Evolutionary conservation across 2,797 vertebrate species (phyloP).

Genomic region (Protosalanx chinensis): DNA sequence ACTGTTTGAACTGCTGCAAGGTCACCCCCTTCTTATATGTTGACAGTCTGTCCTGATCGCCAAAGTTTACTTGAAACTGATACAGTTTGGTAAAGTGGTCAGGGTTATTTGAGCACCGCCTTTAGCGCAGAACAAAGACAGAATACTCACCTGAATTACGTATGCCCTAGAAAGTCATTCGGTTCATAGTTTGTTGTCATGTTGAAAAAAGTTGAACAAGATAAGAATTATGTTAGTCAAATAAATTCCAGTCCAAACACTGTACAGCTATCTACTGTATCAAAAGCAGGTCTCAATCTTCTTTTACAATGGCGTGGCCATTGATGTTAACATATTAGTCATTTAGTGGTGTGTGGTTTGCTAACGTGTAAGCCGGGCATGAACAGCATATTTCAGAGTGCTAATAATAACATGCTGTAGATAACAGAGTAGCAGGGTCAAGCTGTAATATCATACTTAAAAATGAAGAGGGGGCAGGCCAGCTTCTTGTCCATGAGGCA

Average conservation of each 20-base stretch:
- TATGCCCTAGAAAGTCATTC: too few relatives aligned
- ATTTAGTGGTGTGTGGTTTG: not conserved
- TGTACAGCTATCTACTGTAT: too few relatives aligned
- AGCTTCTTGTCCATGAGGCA: conserved; percentile 34
- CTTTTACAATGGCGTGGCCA: not conserved
- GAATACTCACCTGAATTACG: conserved; percentile 11
- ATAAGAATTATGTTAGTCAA: too few relatives aligned
- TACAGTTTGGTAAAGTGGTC: too few relatives aligned
- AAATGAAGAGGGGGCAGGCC: conserved; percentile 26
- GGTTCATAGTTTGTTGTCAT: too few relatives aligned
- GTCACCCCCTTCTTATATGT: not conserved
- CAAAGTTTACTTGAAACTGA: too few relatives aligned
- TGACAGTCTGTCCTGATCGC: not conserved
- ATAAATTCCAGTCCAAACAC: too few relatives aligned
- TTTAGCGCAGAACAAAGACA: conserved; percentile 28
- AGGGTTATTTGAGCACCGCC: too few relatives aligned
- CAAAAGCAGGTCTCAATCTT: too few relatives aligned
- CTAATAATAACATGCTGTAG: conserved; percentile 41
- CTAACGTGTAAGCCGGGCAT: conserved; percentile 26
- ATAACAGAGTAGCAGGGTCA: conserved; percentile 47
- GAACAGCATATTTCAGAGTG: conserved; percentile 32
- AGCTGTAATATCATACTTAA: conserved; percentile 37
- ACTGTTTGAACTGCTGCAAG: conserved; percentile 2
- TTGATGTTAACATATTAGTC: not conserved
- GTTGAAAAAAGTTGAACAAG: too few relatives aligned